Conservation (phyloP, 2,113 vertebrate genomes). For the Ciconia maguari region DNA sequence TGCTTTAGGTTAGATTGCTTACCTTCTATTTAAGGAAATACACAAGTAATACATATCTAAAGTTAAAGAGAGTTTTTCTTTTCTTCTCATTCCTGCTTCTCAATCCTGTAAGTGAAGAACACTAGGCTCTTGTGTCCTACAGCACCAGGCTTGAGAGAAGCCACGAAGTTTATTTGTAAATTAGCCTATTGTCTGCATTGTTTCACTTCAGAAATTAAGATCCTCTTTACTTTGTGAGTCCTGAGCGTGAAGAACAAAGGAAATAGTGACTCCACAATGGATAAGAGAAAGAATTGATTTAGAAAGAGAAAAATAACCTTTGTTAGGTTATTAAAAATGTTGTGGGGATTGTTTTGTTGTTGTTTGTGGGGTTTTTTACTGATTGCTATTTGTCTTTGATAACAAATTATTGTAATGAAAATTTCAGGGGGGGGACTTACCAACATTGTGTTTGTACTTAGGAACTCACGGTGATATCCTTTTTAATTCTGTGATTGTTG, state of each 20-base stretch:
- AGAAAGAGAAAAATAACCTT: neutral
- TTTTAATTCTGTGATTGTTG: neutral
- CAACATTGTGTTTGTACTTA: neutral
- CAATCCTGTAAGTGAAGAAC: neutral
- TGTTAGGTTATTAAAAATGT: neutral
- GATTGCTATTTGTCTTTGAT: neutral
- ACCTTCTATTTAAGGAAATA: neutral
- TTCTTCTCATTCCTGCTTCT: neutral
- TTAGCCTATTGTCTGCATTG: neutral
- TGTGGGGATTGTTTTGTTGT: neutral
- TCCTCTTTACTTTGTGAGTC: neutral
- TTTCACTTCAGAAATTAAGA: neutral
- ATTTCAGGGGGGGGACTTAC: neutral
- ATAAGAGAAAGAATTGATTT: neutral
- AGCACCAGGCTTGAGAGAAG: neutral
- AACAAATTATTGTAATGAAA: neutral
- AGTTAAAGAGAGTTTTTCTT: neutral
- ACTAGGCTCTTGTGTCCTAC: neutral
- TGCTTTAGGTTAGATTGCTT: neutral
- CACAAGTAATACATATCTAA: rapidly evolving
- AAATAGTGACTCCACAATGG: neutral
- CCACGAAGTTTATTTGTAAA: neutral
- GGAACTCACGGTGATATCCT: neutral
- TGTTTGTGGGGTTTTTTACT: neutral
- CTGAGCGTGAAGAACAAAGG: neutral